Percentiles rank a stretch among this genome's conserved stretches.
Conservation (phyloP, 1,140 invertebrate genomes). For the Rhagoletis zephyria region DNA sequence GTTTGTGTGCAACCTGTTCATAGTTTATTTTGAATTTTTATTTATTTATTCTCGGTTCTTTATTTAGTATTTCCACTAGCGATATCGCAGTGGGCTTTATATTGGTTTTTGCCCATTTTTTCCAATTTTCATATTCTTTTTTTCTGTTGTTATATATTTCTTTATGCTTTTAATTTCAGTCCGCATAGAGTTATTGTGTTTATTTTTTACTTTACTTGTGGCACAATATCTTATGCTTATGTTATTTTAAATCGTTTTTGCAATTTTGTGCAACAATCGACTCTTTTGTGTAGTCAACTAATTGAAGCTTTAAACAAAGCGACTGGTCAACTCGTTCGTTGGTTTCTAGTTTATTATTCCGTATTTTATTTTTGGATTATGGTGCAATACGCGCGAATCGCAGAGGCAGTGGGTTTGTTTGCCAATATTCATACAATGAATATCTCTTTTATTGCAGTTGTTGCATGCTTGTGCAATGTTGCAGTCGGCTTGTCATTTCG, state of each 20-base stretch:
- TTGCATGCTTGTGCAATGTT: background rate
- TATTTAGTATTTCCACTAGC: background rate
- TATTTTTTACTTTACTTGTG: background rate
- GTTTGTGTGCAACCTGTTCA: background rate
- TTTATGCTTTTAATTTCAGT: background rate
- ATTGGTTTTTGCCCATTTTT: background rate
- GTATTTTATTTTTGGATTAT: background rate
- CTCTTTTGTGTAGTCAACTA: constrained; percentile 28
- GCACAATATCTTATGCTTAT: background rate
- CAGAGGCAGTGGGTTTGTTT: background rate
- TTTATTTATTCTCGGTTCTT: background rate
- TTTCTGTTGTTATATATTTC: background rate
- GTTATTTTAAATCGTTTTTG: background rate
- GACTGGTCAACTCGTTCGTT: background rate
- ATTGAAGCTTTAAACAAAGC: constrained; percentile 47
- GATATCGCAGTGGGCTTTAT: background rate
- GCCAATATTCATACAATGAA: background rate
- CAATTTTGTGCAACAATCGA: background rate
- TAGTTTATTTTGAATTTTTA: background rate
- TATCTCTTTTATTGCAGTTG: background rate
- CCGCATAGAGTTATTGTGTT: too few relatives aligned
- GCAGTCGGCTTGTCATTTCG: background rate
- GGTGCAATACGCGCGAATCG: background rate
- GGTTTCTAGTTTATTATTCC: background rate
- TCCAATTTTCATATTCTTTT: background rate